Conservation (phyloP, 1,140 invertebrate species). For the Eupristina koningsbergeri region DNA sequence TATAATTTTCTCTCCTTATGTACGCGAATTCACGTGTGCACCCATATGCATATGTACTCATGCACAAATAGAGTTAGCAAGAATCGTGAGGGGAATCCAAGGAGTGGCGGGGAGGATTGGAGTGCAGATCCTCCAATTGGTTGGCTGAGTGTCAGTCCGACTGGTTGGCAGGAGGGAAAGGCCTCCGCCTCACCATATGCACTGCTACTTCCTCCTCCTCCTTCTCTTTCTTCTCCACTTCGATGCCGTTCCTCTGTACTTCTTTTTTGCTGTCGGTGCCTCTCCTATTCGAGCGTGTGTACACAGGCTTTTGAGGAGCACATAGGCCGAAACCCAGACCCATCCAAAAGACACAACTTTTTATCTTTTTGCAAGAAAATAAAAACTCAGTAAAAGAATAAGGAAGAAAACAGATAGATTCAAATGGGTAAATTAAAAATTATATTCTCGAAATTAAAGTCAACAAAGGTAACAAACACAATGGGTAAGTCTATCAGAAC, state of each 20-base stretch:
- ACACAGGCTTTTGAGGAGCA: background rate
- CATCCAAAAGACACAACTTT: background rate
- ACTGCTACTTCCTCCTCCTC: constrained; percentile 41
- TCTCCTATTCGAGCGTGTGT: background rate
- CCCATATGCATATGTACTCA: too few species aligned
- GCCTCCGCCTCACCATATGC: constrained; percentile 35
- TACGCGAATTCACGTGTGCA: too few species aligned
- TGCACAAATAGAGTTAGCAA: background rate
- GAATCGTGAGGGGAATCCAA: background rate
- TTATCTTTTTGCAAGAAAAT: background rate
- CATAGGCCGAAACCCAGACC: background rate
- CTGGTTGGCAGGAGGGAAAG: constrained; percentile 14
- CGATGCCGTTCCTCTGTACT: constrained; percentile 17
- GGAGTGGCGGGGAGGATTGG: constrained; percentile 17
- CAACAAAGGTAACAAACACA: too few species aligned
- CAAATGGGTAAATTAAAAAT: too few species aligned
- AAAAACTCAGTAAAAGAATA: too few species aligned
- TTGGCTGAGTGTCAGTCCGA: constrained; percentile 14
- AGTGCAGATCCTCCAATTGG: constrained; percentile 30
- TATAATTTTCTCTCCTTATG: too few species aligned
- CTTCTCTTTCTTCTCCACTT: background rate
- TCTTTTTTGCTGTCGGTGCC: background rate
- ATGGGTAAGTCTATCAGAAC: too few species aligned
- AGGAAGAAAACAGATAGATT: too few species aligned
- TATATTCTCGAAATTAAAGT: too few species aligned